Evolutionary conservation across 2,113 vertebrate genomes (phyloP), one percentile per base, ranked within the genome.

Genomic region (Pseudorectes ferrugineus): DNA sequence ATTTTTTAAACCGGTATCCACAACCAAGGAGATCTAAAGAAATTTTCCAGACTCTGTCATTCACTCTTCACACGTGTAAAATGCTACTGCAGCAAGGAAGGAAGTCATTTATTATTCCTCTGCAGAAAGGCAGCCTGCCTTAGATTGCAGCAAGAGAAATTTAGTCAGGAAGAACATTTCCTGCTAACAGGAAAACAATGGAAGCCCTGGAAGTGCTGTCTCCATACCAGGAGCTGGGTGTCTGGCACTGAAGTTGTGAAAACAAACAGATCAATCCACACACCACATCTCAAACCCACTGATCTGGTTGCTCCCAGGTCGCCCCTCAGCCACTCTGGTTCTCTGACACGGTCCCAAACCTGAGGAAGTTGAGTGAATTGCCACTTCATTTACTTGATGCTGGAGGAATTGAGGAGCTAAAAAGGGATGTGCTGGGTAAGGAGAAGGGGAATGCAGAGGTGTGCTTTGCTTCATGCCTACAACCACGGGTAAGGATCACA

Each of bases 321-420:
- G 92, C 97, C 3, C 91, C 98, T 31, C 98, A 99, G 96, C 98
- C 98, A 1, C 93, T 98, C 83, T 98, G 98, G 97, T 98, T 99
- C 86, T 96, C 98, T 23, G 96, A 96, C 22, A 92, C 96, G 7
- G 85, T 96, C 35, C 97, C 98, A 46, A 99, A 99, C 36, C 35
- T 95, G 72, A 97, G 98, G 88, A 98, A 99, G 96, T 87, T 98
- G 29, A 97, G 97, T 45, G 98, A 99, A 92, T 89, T 99, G 67
- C 98, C 98, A 4, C 96, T 97, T 91, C 98, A 98, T 85, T 96
- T 99, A 77, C 95, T 98, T 45, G 96, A 96, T 2, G 96, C 97
- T 0, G 98, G 98, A 8, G 65, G 96, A 93, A 88, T 91, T 36
- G 96, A 98, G 52, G 98, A 99, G 79, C 97, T 99, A 26, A 92